Conservation (phyloP, 2,113 vertebrate genomes). For the Cheirogaleus medius region DNA sequence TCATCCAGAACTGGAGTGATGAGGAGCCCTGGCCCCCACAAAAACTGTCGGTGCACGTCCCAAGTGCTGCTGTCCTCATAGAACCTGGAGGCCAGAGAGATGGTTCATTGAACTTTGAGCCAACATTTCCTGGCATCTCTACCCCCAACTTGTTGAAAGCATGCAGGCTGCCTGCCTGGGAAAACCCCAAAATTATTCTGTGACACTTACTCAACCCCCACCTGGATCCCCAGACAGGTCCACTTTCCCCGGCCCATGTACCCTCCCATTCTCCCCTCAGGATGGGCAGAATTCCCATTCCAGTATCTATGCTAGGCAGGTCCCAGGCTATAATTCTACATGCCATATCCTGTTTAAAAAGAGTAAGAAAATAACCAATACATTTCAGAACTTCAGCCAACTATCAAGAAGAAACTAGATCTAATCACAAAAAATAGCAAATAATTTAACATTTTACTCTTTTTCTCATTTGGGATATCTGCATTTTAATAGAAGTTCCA, state of each 20-base stretch:
- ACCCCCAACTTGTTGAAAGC: background rate
- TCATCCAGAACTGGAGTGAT: slow-evolving; percentile 93
- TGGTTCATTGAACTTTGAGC: fast-evolving
- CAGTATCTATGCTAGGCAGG: background rate
- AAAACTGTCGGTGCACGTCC: slow-evolving; percentile 90
- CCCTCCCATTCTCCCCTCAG: background rate
- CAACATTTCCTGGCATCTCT: background rate
- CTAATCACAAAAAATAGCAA: background rate
- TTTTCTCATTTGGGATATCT: background rate
- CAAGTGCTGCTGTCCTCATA: slow-evolving; percentile 89
- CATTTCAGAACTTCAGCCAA: background rate
- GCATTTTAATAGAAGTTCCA: background rate
- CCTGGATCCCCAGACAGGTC: background rate
- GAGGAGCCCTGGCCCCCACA: slow-evolving; percentile 95
- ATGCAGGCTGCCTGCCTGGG: background rate
- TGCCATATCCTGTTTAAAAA: background rate
- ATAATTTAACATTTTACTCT: background rate
- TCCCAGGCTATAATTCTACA: background rate
- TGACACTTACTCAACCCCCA: background rate
- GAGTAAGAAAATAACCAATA: background rate
- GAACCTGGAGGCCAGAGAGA: slow-evolving; percentile 85
- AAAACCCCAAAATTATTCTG: background rate
- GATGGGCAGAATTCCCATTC: background rate
- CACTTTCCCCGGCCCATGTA: no score
- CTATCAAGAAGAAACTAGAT: background rate